Conservation (phyloP, 2,797 vertebrate genomes). For the Benthosema pterotum region DNA sequence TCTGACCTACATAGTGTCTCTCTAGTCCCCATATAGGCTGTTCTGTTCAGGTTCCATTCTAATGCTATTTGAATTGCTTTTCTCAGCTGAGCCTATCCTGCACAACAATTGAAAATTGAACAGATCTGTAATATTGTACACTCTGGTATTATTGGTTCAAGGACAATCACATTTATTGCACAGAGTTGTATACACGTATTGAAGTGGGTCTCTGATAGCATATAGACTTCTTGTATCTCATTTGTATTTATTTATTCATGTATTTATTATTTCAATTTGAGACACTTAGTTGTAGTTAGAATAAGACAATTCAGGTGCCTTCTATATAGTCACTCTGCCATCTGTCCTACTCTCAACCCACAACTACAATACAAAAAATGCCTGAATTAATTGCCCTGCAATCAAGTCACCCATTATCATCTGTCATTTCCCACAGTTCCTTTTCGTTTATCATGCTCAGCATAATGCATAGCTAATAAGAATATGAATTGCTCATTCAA, state of each 20-base stretch:
- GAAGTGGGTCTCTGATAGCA: constrained; percentile 8
- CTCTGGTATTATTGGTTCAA: background rate
- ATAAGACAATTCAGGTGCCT: constrained; percentile 7
- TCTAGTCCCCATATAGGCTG: background rate
- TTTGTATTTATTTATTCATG: too few species aligned
- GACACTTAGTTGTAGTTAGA: constrained; percentile 10
- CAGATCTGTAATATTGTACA: background rate
- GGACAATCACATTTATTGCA: background rate
- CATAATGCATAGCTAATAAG: constrained; percentile 47
- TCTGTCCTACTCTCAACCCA: background rate
- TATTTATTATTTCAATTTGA: constrained; percentile 10
- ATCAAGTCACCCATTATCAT: constrained; percentile 45
- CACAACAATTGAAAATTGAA: too few species aligned
- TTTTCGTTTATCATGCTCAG: constrained; percentile 55
- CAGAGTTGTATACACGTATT: background rate
- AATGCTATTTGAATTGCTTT: background rate
- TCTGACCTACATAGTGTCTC: background rate
- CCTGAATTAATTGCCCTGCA: constrained; percentile 23
- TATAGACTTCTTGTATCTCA: background rate
- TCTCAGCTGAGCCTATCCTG: background rate
- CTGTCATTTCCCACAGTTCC: constrained; percentile 54
- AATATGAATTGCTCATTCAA: constrained; percentile 51
- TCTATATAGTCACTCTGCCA: constrained; percentile 17
- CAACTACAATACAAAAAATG: constrained; percentile 9
- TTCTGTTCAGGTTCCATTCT: background rate